Evolutionary conservation across 2,888 invertebrate species (phyloP).

Genomic region (Melipona bicolor): DNA sequence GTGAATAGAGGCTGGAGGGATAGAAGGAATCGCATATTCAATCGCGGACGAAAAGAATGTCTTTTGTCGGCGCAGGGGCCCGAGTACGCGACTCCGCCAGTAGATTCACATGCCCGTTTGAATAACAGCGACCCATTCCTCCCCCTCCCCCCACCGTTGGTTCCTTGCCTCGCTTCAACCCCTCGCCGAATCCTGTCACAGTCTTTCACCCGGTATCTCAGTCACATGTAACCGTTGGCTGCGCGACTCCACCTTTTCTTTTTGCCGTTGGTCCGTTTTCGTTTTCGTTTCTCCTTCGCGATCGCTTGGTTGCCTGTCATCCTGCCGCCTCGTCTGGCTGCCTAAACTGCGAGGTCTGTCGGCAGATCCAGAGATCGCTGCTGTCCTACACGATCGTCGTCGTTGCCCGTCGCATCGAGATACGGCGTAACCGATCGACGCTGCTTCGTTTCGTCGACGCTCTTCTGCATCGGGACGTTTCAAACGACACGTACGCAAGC

Average conservation of each 20-base stretch:
- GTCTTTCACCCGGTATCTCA: slow-evolving; percentile 34
- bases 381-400: background rate
- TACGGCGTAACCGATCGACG: background rate
- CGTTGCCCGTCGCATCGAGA: background rate
- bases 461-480: too few relatives aligned
- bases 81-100: slow-evolving; percentile 60
- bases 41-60: slow-evolving; percentile 78
- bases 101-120: slow-evolving; percentile 79
- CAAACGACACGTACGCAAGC: too few relatives aligned
- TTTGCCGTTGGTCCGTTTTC: slow-evolving; percentile 12
- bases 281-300: slow-evolving; percentile 14
- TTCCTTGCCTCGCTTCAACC: background rate
- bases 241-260: background rate
- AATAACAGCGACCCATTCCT: slow-evolving; percentile 69
- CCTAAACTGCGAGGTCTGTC: slow-evolving; percentile 22
- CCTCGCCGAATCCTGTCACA: slow-evolving; percentile 19
- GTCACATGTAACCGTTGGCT: slow-evolving; percentile 28
- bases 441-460: background rate
- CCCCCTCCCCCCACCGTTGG: too few relatives aligned
- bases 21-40: slow-evolving; percentile 77
- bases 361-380: slow-evolving; percentile 26
- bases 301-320: slow-evolving; percentile 24
- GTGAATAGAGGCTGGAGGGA: slow-evolving; percentile 21
- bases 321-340: slow-evolving; percentile 1
- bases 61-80: slow-evolving; percentile 76